phyloP scores from a whole-genome alignment of 1,140 invertebrate genomes.

The Cydia amplana region DNA sequence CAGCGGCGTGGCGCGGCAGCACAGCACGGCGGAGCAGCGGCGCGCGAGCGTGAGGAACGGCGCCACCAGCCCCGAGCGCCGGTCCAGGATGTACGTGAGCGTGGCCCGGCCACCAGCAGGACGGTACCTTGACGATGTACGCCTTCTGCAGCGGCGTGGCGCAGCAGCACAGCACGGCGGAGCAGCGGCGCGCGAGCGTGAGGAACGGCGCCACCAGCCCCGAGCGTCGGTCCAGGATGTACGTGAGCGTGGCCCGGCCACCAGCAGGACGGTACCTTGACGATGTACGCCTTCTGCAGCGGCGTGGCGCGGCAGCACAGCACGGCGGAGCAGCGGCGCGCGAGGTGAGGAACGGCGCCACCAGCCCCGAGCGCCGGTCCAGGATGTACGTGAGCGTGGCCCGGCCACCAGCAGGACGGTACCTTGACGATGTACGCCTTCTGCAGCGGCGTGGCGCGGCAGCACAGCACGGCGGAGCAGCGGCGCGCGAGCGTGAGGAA shows the following conservation, averaged over 20 bases:
- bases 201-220: background rate
- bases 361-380: slow-evolving; percentile 88
- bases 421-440: slow-evolving; percentile 88
- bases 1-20: too few relatives aligned
- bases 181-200: slow-evolving; percentile 86
- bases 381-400: slow-evolving; percentile 93
- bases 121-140: slow-evolving; percentile 83
- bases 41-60: too few relatives aligned
- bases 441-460: slow-evolving; percentile 97
- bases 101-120: slow-evolving; percentile 95
- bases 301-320: slow-evolving; percentile 98
- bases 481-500: slow-evolving; percentile 93
- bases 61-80: too few relatives aligned
- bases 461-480: slow-evolving; percentile 96
- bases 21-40: too few relatives aligned
- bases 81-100: too few relatives aligned
- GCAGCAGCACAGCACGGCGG: slow-evolving; percentile 96
- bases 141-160: slow-evolving; percentile 80
- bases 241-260: background rate
- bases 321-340: slow-evolving; percentile 93
- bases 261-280: slow-evolving; percentile 67
- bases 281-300: slow-evolving; percentile 93
- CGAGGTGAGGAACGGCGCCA: slow-evolving; percentile 93
- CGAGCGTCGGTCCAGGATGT: slow-evolving; percentile 49
- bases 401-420: slow-evolving; percentile 89